A percentile compares a stretch with the other conserved stretches of the same genome.
These are phyloP conservation scores for Polydrusus cervinus DNA, from an alignment of 2,888 invertebrate species.

Conservation along the genomic window DNA sequence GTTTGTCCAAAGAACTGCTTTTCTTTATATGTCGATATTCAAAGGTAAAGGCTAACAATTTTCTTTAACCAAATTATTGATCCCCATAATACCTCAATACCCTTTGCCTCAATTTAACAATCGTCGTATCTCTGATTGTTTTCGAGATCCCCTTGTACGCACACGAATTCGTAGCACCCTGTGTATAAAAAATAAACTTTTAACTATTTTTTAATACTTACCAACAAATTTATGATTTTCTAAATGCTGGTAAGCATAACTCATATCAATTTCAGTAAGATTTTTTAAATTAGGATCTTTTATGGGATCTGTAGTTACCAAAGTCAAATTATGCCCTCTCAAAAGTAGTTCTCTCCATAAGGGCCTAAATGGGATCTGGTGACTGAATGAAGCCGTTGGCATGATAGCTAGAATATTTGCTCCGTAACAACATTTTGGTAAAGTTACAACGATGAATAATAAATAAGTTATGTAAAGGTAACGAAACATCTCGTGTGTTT, in stretches of 20 bases:
- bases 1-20: no score
- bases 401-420: conserved; percentile 58
- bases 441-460: not conserved
- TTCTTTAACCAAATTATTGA: no score
- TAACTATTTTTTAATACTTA: no score
- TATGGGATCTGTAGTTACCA: conserved; percentile 69
- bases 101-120: no score
- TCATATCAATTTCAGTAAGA: conserved; percentile 69
- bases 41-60: no score
- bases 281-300: conserved; percentile 67
- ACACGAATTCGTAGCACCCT: no score
- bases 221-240: conserved; percentile 48
- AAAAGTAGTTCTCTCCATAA: conserved; percentile 59
- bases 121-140: no score
- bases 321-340: conserved; percentile 59
- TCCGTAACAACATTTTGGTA: conserved; percentile 6
- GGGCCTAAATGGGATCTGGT: conserved; percentile 60
- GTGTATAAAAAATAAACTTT: no score
- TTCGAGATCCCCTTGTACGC: no score
- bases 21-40: no score
- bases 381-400: conserved; percentile 59
- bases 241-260: conserved; percentile 62
- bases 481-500: not conserved
- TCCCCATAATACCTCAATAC: no score
- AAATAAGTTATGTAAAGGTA: not conserved